These are phyloP conservation scores for Eulithis testata DNA, from an alignment of 2,888 invertebrate genomes.

Conservation along the genomic window DNA sequence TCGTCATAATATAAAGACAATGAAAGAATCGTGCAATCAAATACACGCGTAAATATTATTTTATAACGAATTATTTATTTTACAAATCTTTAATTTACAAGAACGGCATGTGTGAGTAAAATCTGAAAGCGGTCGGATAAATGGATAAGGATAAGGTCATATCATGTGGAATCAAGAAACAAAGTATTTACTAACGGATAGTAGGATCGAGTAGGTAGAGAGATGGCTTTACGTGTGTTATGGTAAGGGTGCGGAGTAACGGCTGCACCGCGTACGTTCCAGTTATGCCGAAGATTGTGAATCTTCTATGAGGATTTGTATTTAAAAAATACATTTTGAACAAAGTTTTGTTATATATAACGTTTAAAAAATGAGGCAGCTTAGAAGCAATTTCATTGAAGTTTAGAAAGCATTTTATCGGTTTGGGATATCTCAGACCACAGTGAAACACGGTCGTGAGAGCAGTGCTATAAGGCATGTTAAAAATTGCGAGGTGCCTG, in stretches of 20 bases:
- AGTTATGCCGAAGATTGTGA: conserved; percentile 76
- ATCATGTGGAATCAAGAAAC: conserved; percentile 76
- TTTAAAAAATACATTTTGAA: conserved; percentile 78
- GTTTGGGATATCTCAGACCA: conserved; percentile 36
- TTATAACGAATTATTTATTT: conserved; percentile 49
- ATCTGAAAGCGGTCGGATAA: conserved; percentile 68
- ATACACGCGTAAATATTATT: conserved; percentile 51
- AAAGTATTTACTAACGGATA: conserved; percentile 68
- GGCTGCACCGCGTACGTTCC: conserved; percentile 69
- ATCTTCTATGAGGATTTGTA: conserved; percentile 77
- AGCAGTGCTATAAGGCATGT: conserved; percentile 44
- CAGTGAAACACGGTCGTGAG: conserved; percentile 33
- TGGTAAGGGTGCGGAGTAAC: conserved; percentile 58
- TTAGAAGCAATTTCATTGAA: conserved; percentile 52
- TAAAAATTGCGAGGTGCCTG: conserved; percentile 76
- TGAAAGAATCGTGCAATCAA: conserved; percentile 68
- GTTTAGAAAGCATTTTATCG: conserved; percentile 44
- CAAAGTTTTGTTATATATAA: conserved; percentile 58
- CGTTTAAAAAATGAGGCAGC: conserved; percentile 60
- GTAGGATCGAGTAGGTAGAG: conserved; percentile 59
- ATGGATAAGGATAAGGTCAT: conserved; percentile 74
- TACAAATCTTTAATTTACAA: conserved; percentile 51
- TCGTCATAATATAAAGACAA: conserved; percentile 50
- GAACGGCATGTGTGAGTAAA: conserved; percentile 69
- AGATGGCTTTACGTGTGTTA: conserved; percentile 71